Evolutionary conservation across 2,113 vertebrate genomes (phyloP), one percentile per base, ranked within the genome.

Genomic region (Xerus inauris): DNA sequence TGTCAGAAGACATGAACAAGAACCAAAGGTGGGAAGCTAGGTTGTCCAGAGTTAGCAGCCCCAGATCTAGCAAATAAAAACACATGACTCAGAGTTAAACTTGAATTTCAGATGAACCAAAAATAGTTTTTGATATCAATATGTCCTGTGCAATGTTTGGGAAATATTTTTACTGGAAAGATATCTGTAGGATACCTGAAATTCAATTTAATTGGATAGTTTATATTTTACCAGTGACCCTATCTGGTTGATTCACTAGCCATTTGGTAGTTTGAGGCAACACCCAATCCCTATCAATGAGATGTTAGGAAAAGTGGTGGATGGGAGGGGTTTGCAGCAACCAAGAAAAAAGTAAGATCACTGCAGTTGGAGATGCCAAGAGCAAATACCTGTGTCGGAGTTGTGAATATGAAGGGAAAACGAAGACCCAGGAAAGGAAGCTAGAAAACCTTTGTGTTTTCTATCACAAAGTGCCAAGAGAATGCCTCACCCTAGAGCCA

Each of bases 91-190:
- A 16, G 51, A 89, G 62, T 59, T 82, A 47, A 75, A 59, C 47
- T 26, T 67, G 65, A 96, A 59, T 87, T 72, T 80, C 72, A 81
- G 88, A 35, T 62, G 38, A 93, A 76, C n/a, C 22, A 20, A 93
- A 92, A 64, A 45, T 59, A 75, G 2, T 51, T 72, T 54, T 87
- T 81, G 57, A 57, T 51, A 3, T 62, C 62, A 82, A 64, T 57
- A 85, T 7, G 42, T 8, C 59, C 54, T 47, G 20, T 64, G 45
- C 9, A 57, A 77, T 38, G 35, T 75, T 81, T 49, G 38, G 38
- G 73, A 77, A 30, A 64, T 22, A 76, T 11, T 65, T 76, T 8
- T n/a, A 47, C 32, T 47, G 8, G 45, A 67, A 40, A 80, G 40
- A 35, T 54, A 82, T 26, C 32, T 57, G 19, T n/a, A 69, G 32